Percentiles rank a stretch among this genome's conserved stretches.
phyloP scores from a whole-genome alignment of 2,113 vertebrate species.

The Noturus placidus region DNA sequence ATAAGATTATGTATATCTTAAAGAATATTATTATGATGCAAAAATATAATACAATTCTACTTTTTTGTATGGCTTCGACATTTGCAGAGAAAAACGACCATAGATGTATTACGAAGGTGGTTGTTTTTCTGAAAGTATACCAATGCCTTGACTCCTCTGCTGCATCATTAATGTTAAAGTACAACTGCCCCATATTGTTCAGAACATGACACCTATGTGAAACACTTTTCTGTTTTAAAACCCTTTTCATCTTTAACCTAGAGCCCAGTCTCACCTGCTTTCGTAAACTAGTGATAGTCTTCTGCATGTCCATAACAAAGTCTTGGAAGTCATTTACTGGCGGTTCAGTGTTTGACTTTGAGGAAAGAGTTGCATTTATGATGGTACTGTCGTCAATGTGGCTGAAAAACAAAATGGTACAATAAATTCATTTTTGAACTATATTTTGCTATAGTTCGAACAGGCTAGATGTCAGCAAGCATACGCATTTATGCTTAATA shows the following conservation, averaged over 20 bases:
- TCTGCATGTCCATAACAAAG: conserved; percentile 92
- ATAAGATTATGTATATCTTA: background rate
- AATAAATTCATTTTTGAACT: background rate
- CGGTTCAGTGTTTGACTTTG: conserved; percentile 64
- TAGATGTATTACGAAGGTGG: background rate
- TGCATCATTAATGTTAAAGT: background rate
- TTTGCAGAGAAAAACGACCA: background rate
- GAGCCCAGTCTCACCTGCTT: conserved; percentile 77
- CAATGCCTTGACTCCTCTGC: background rate
- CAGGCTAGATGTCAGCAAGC: background rate
- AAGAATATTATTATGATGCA: background rate
- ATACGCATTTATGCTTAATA: too few species aligned
- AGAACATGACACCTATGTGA: background rate
- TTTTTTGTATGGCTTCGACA: background rate
- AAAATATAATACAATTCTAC: background rate
- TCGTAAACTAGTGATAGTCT: conserved; percentile 91
- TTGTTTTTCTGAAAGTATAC: background rate
- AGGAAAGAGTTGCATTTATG: conserved; percentile 70
- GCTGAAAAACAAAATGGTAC: conserved; percentile 58
- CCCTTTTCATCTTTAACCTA: background rate
- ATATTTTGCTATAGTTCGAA: too few species aligned
- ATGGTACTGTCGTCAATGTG: conserved; percentile 53
- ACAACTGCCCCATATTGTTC: background rate
- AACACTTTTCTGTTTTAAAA: background rate
- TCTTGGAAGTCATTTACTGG: conserved; percentile 85